Conservation (phyloP, 2,797 vertebrate genomes). For the Myripristis murdjan region DNA sequence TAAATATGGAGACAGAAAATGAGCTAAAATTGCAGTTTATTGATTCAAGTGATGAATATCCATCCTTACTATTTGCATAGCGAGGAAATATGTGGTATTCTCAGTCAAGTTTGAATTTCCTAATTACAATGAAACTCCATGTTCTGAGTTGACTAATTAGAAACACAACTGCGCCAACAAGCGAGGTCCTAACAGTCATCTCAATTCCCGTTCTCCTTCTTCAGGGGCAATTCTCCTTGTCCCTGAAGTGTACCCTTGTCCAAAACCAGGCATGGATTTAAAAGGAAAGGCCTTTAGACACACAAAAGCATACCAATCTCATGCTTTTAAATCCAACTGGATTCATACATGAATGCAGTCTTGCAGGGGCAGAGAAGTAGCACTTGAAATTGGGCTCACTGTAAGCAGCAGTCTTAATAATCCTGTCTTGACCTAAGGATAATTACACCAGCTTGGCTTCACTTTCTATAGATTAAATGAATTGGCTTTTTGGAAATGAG, state of each 20-base stretch:
- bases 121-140: neutral
- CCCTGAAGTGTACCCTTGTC: too few relatives aligned
- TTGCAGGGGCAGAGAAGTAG: slow-evolving; percentile 8
- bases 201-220: too few relatives aligned
- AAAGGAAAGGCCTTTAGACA: slow-evolving; percentile 1
- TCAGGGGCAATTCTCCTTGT: too few relatives aligned
- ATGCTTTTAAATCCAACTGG: slow-evolving; percentile 15
- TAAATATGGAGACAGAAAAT: neutral
- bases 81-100: neutral
- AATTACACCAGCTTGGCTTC: too few relatives aligned
- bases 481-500: slow-evolving; percentile 8
- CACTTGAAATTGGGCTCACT: slow-evolving; percentile 11
- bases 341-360: slow-evolving; percentile 11
- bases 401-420: neutral
- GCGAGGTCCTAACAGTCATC: too few relatives aligned
- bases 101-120: neutral
- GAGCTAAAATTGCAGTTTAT: slow-evolving; percentile 9
- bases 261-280: slow-evolving; percentile 8
- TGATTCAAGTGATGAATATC: neutral
- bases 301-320: slow-evolving; percentile 9
- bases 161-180: slow-evolving; percentile 5
- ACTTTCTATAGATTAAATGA: too few relatives aligned
- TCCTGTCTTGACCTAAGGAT: too few relatives aligned
- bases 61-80: too few relatives aligned
- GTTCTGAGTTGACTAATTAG: slow-evolving; percentile 3